A percentile compares a stretch with the other conserved stretches of the same genome.
phyloP scores from a whole-genome alignment of 1,140 invertebrate genomes.

The Dendrolimus punctatus region DNA sequence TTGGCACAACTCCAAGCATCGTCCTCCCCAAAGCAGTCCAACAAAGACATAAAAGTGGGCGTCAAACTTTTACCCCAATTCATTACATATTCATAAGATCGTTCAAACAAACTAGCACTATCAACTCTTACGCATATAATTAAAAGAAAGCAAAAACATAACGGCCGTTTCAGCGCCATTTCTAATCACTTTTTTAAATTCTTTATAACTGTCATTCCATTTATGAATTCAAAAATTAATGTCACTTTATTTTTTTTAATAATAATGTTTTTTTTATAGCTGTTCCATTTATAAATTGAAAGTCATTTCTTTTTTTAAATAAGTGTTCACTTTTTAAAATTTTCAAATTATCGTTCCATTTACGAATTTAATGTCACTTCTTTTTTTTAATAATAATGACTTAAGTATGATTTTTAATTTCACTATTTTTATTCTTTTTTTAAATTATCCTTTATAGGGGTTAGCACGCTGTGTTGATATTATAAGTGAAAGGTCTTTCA shows the following conservation, averaged over 20 bases:
- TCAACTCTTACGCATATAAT: constrained; percentile 29
- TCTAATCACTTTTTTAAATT: too few relatives aligned
- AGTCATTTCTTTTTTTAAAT: neutral
- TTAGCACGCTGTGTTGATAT: too few relatives aligned
- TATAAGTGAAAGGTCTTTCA: constrained; percentile 2
- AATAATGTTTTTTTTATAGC: constrained; percentile 6
- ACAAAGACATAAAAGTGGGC: constrained; percentile 43
- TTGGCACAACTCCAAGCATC: constrained; percentile 48
- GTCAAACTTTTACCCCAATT: constrained; percentile 47
- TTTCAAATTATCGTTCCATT: too few relatives aligned
- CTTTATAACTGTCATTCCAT: too few relatives aligned
- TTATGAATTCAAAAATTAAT: too few relatives aligned
- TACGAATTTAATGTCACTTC: too few relatives aligned
- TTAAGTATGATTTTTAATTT: neutral
- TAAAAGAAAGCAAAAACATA: constrained; percentile 29
- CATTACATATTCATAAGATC: constrained; percentile 51
- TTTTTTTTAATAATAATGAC: too few relatives aligned
- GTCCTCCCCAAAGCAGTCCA: constrained; percentile 42
- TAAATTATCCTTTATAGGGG: neutral
- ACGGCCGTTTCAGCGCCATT: constrained; percentile 28
- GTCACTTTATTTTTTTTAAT: too few relatives aligned
- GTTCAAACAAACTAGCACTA: constrained; percentile 40
- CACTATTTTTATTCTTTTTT: neutral
- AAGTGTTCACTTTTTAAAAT: too few relatives aligned
- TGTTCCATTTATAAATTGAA: neutral